Base-by-base conservation (phyloP, 2,113 vertebrate species). In the Capreolus pygargus region DNA sequence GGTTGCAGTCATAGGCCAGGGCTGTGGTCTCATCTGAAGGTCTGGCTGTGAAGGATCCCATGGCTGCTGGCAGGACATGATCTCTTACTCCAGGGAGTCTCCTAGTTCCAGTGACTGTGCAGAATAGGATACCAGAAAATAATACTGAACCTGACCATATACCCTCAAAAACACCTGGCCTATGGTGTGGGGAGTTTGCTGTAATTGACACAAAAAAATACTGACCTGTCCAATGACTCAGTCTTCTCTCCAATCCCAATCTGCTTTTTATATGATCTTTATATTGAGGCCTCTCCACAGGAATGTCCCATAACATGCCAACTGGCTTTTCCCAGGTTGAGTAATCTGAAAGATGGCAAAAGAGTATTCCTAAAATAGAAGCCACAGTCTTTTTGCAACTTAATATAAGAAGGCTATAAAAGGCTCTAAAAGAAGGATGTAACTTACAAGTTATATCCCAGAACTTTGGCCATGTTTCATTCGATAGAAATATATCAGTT, bases 331-430 rank as follows among this genome's bases (percentile, higher is more conserved):
- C n/a, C 14, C 33, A 47, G 23, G 17, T 5, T 58, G 12, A 90
- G 13, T n/a, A 74, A 91, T 85, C 21, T 6, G 43, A 92, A 96
- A 85, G 39, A 93, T 2, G 94, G 8, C 64, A 15, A 85, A 92
- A 61, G 9, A 76, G 2, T 90, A 33, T 95, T 79, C 45, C 58
- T 67, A 58, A 88, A 95, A 92, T 90, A 36, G n/a, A 95, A 96
- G 13, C 36, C 47, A 86, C 11, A 50, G 45, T 61, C 28, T 88
- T 91, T 96, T 90, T 47, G 55, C 58, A 89, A 54, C 50, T 45
- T 90, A 58, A 90, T 60, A 25, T 45, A 57, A 52, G 15, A 79
- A 87, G 27, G 33, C 87, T 79, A 52, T 39, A 52, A 58, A 79
- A 90, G 8, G 25, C 86, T 87, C 33, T 74, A 36, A 70, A 83